Evolutionary conservation across 2,888 invertebrate species (phyloP).

Genomic region (Epirrhoe tristata): DNA sequence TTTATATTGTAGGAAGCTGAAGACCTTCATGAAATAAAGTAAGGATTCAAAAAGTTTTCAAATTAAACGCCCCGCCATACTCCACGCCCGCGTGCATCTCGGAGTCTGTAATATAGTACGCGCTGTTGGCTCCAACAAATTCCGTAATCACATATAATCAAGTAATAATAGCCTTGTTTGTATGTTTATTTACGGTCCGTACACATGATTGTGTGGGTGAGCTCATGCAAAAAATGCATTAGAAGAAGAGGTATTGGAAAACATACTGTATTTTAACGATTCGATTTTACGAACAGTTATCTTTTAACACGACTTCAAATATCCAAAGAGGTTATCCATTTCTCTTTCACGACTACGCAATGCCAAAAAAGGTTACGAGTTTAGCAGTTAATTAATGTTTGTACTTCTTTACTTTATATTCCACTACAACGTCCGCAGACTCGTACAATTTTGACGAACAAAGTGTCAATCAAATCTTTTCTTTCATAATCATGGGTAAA

Average conservation of each 20-base stretch:
- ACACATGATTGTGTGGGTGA: conserved; percentile 9
- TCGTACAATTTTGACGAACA: no score
- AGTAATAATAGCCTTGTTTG: conserved; percentile 20
- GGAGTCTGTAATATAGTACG: conserved; percentile 54
- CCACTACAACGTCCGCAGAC: no score
- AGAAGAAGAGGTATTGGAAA: background rate
- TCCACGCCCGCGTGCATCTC: conserved; percentile 51
- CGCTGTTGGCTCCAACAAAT: conserved; percentile 51
- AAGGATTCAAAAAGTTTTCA: conserved; percentile 42
- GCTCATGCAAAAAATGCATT: conserved; percentile 4
- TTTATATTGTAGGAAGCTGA: conserved; percentile 1
- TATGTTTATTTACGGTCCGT: conserved; percentile 22
- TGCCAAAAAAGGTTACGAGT: no score
- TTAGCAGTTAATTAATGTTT: background rate
- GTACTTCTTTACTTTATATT: no score
- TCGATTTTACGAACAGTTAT: background rate
- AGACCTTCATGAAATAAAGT: conserved; percentile 11
- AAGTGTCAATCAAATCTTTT: no score
- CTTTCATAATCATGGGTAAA: no score
- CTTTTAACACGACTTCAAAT: background rate
- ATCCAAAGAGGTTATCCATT: no score
- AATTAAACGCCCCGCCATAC: conserved; percentile 45
- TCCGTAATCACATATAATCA: conserved; percentile 41
- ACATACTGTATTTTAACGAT: background rate
- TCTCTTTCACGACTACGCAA: no score